Evolutionary conservation across 2,113 vertebrate species (phyloP).

Genomic region (Podocnemis expansa): DNA sequence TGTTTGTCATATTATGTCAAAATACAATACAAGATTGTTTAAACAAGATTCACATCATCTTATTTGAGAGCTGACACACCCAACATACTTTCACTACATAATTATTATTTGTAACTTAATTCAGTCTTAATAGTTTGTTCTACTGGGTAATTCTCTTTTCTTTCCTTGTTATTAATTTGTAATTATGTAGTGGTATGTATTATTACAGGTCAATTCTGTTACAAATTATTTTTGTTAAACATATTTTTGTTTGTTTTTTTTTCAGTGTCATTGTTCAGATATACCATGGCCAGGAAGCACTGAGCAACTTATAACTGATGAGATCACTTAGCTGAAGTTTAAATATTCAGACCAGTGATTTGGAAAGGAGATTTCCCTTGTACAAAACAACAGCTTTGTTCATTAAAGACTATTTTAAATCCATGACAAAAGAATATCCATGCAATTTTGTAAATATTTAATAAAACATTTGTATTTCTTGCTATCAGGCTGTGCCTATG

Average conservation of each 20-base stretch:
- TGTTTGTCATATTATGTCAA: too few species aligned
- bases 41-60: too few species aligned
- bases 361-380: constrained; percentile 9
- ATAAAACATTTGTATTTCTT: not conserved
- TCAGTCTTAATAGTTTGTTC: too few species aligned
- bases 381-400: not conserved
- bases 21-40: too few species aligned
- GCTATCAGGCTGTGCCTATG: not conserved
- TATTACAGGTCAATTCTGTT: not conserved
- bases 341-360: constrained; percentile 36
- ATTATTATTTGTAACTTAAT: too few species aligned
- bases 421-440: not conserved
- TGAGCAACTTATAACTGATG: not conserved
- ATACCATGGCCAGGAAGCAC: not conserved
- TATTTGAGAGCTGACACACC: too few species aligned
- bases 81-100: too few species aligned
- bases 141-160: not conserved
- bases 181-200: not conserved
- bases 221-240: not conserved
- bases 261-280: not conserved
- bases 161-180: not conserved
- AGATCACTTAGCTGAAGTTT: constrained; percentile 36
- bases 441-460: not conserved
- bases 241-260: not conserved
- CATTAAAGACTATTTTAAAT: not conserved